Evolutionary conservation across 2,888 invertebrate genomes (phyloP).

Genomic region (Metellina segmentata): DNA sequence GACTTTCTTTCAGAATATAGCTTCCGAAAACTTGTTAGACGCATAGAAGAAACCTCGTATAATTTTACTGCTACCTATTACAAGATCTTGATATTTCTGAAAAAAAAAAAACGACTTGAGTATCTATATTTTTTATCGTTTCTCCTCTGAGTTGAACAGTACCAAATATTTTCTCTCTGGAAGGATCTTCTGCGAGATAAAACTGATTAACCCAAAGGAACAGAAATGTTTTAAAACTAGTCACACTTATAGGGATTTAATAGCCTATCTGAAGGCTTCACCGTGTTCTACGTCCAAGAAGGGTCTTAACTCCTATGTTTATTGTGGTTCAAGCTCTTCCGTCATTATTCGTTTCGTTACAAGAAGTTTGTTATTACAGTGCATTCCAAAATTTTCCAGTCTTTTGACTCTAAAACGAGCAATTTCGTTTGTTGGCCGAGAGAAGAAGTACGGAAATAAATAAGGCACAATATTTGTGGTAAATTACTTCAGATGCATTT

Average conservation of each 20-base stretch:
- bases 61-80: conserved; percentile 5
- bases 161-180: not conserved
- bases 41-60: conserved; percentile 5
- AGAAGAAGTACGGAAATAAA: no score
- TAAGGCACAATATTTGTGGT: no score
- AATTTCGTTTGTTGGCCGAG: no score
- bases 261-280: not conserved
- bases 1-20: not conserved
- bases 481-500: no score
- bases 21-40: conserved; percentile 3
- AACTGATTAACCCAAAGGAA: not conserved
- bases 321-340: not conserved
- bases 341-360: not conserved
- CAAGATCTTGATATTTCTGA: conserved; percentile 8
- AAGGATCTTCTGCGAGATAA: not conserved
- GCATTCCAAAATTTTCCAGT: no score
- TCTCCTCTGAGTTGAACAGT: not conserved
- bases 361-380: not conserved
- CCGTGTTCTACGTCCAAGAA: not conserved
- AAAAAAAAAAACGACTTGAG: not conserved
- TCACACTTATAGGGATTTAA: not conserved
- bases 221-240: not conserved
- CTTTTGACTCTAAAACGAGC: no score
- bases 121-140: not conserved
- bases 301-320: not conserved